These are phyloP conservation scores for Whitmania pigra DNA, from an alignment of 1,140 invertebrate genomes.

Conservation along the genomic window DNA sequence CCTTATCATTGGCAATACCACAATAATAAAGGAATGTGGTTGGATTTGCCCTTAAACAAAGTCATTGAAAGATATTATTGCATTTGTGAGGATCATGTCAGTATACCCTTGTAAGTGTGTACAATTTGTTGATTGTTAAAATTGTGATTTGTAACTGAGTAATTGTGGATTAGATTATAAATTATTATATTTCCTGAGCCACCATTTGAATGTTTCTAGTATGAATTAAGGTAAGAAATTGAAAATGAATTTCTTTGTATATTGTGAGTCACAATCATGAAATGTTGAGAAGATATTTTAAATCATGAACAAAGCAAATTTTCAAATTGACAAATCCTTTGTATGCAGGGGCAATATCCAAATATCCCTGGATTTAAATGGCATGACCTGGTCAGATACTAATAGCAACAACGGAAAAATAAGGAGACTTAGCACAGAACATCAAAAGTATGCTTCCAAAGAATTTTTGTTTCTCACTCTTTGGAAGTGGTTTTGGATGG, in stretches of 20 bases:
- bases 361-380: no score
- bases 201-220: no score
- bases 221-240: no score
- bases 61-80: background rate
- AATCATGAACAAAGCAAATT: no score
- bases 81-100: background rate
- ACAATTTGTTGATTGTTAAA: background rate
- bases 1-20: conserved; percentile 4
- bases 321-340: no score
- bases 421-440: background rate
- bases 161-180: no score
- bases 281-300: no score
- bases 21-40: background rate
- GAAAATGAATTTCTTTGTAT: no score
- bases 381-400: background rate
- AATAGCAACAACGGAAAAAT: background rate
- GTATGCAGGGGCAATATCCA: no score
- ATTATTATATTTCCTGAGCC: no score
- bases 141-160: no score
- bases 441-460: background rate
- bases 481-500: conserved; percentile 10
- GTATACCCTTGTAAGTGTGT: background rate
- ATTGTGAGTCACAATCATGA: no score
- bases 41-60: background rate
- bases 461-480: background rate